Conservation (phyloP, 2,888 invertebrate species). For the Gasteruption jaculator region DNA sequence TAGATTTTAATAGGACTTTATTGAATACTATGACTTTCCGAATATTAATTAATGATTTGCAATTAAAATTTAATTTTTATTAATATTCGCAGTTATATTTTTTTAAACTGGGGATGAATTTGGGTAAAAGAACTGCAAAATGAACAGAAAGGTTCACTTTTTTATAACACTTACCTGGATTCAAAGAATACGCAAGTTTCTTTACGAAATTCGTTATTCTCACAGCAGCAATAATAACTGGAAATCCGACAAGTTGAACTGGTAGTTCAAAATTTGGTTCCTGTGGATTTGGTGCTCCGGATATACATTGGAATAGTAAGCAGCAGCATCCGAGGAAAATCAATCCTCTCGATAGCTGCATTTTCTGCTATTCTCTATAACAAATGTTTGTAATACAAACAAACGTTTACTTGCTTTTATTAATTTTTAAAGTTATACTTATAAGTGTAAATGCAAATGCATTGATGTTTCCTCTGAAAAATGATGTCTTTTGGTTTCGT, state of each 20-base stretch:
- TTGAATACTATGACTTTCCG: too few relatives aligned
- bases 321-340: slow-evolving; percentile 35
- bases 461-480: too few relatives aligned
- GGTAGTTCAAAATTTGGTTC: slow-evolving; percentile 70
- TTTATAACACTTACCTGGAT: slow-evolving; percentile 64
- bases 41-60: too few relatives aligned
- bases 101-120: too few relatives aligned
- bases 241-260: slow-evolving; percentile 81
- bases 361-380: slow-evolving; percentile 23
- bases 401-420: neutral
- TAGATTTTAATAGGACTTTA: too few relatives aligned
- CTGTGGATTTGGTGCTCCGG: slow-evolving; percentile 43
- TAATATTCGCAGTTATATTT: too few relatives aligned
- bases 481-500: too few relatives aligned
- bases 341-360: slow-evolving; percentile 37
- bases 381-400: neutral
- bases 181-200: slow-evolving; percentile 76
- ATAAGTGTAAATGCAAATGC: too few relatives aligned
- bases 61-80: too few relatives aligned
- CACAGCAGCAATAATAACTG: slow-evolving; percentile 75
- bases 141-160: too few relatives aligned
- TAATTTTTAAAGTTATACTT: too few relatives aligned
- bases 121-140: too few relatives aligned
- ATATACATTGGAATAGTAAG: slow-evolving; percentile 33
- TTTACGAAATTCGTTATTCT: slow-evolving; percentile 77